phyloP scores from a whole-genome alignment of 2,113 vertebrate species.

The Coregonus clupeaformis region DNA sequence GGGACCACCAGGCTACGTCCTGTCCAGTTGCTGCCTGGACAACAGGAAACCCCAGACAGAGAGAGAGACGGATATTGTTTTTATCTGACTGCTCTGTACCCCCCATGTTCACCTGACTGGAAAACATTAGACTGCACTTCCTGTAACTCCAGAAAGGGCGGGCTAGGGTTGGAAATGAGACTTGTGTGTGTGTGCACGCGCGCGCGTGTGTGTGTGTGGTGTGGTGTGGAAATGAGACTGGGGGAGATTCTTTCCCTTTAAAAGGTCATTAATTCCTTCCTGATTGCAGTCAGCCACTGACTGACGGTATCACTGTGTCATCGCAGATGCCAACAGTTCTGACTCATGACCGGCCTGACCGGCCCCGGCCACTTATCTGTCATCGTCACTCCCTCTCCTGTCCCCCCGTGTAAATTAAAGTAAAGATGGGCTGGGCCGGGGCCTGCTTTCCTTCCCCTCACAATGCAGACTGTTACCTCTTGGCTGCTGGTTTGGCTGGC shows the following conservation, averaged over 20 bases:
- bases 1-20: neutral
- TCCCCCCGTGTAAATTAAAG: constrained; percentile 34
- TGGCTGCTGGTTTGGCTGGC: constrained; percentile 20
- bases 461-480: constrained; percentile 54
- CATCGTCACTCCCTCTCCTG: constrained; percentile 30
- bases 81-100: constrained; percentile 20
- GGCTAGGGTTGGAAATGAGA: constrained; percentile 19
- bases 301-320: constrained; percentile 39
- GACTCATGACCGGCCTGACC: constrained; percentile 50
- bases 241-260: constrained; percentile 27
- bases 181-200: too few species aligned
- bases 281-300: constrained; percentile 8
- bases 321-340: constrained; percentile 39
- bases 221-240: neutral
- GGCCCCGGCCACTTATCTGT: constrained; percentile 50
- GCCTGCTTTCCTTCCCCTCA: constrained; percentile 30
- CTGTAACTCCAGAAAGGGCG: constrained; percentile 28
- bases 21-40: constrained; percentile 26
- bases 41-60: constrained; percentile 61
- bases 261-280: constrained; percentile 15
- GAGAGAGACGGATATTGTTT: constrained; percentile 36
- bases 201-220: too few species aligned
- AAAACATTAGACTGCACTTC: constrained; percentile 58
- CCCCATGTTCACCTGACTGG: constrained; percentile 51
- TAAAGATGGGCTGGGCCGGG: constrained; percentile 20